A percentile compares a stretch with the other conserved stretches of the same genome.
Evolutionary conservation across 1,140 invertebrate genomes (phyloP).

Genomic region (Luehdorfia chinensis): DNA sequence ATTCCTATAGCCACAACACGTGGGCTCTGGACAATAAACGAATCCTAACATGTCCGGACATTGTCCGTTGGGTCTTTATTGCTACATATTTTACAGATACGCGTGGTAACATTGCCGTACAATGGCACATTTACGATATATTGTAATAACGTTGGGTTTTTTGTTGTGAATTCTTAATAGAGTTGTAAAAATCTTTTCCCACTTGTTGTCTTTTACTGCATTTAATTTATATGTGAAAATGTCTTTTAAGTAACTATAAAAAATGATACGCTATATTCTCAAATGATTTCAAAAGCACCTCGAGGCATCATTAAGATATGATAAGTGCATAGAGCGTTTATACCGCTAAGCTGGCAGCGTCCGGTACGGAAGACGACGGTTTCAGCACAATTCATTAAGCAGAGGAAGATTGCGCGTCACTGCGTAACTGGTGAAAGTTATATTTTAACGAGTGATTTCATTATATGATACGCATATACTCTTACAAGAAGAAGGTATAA

Average conservation of each 20-base stretch:
- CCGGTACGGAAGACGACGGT: slow-evolving; percentile 33
- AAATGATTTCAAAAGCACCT: slow-evolving; percentile 14
- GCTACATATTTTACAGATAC: slow-evolving; percentile 61
- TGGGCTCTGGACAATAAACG: slow-evolving; percentile 58
- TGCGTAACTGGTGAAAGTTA: too few relatives aligned
- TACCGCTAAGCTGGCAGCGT: slow-evolving; percentile 28
- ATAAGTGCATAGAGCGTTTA: slow-evolving; percentile 46
- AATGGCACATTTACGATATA: slow-evolving; percentile 40
- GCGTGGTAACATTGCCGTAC: slow-evolving; percentile 30
- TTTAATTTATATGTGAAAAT: not conserved
- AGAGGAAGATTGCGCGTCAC: slow-evolving; percentile 31
- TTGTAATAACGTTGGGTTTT: slow-evolving; percentile 25
- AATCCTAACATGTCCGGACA: slow-evolving; percentile 55
- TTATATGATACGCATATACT: too few relatives aligned
- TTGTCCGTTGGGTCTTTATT: slow-evolving; percentile 58
- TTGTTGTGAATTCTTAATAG: slow-evolving; percentile 20
- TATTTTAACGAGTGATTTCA: too few relatives aligned
- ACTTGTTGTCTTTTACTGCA: not conserved
- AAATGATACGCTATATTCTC: not conserved
- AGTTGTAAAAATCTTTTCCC: slow-evolving; percentile 20
- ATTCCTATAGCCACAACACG: slow-evolving; percentile 40
- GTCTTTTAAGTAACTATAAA: slow-evolving; percentile 1
- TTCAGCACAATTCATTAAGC: slow-evolving; percentile 39
- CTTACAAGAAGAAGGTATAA: too few relatives aligned
- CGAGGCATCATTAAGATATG: slow-evolving; percentile 50